phyloP scores from a whole-genome alignment of 1,140 invertebrate species.

The Hycleus cichorii region DNA sequence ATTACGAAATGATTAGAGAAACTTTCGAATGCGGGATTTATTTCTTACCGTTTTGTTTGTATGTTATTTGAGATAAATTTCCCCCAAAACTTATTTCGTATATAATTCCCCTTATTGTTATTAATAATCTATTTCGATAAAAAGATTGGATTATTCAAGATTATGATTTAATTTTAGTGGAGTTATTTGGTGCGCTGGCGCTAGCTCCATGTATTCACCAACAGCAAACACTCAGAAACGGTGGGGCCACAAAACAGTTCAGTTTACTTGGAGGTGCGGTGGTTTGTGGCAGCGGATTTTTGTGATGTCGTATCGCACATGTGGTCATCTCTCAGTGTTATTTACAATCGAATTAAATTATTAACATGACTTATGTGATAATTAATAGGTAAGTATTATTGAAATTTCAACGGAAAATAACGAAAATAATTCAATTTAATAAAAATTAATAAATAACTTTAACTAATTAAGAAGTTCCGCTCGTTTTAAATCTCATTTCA shows the following conservation, averaged over 20 bases:
- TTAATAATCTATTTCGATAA: too few relatives aligned
- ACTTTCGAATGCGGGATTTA: too few relatives aligned
- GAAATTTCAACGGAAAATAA: conserved; percentile 2
- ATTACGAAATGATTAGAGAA: too few relatives aligned
- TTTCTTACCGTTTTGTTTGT: too few relatives aligned
- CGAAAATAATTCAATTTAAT: conserved; percentile 1
- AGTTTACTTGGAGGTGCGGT: conserved; percentile 11
- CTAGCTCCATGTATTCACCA: conserved; percentile 1
- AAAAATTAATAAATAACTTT: too few relatives aligned
- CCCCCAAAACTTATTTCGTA: too few relatives aligned
- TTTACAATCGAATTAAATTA: conserved; percentile 3
- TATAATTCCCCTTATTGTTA: too few relatives aligned
- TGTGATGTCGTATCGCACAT: conserved; percentile 10
- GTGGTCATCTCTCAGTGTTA: conserved; percentile 8
- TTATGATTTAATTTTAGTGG: conserved; percentile 10
- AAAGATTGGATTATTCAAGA: too few relatives aligned
- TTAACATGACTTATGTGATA: conserved; percentile 16
- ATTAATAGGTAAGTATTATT: conserved; percentile 7
- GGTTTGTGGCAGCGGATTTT: conserved; percentile 5
- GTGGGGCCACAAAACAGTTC: conserved; percentile 9
- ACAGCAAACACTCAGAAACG: conserved; percentile 7
- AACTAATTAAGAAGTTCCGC: too few relatives aligned
- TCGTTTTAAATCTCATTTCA: too few relatives aligned
- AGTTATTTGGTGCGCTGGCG: conserved; percentile 12
- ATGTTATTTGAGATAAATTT: too few relatives aligned